A percentile compares a stretch with the other conserved stretches of the same genome.
These are phyloP conservation scores for Colaptes auratus DNA, from an alignment of 2,113 vertebrate genomes.

Conservation along the genomic window DNA sequence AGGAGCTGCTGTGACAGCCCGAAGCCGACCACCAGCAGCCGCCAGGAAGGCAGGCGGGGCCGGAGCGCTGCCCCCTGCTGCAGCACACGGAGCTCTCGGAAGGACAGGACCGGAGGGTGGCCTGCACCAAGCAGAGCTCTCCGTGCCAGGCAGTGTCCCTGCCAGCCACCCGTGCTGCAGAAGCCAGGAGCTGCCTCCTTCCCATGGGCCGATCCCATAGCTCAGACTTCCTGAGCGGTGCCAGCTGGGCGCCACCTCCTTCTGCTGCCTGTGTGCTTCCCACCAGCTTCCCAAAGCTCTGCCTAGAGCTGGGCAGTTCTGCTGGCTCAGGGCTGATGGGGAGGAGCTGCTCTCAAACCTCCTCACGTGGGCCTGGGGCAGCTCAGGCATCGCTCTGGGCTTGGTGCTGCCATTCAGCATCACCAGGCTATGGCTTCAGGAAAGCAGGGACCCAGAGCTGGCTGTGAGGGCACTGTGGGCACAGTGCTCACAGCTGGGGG, in stretches of 20 bases:
- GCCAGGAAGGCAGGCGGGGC: background rate
- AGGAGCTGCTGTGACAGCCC: background rate
- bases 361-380: accelerated
- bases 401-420: background rate
- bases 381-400: background rate
- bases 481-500: too few relatives aligned
- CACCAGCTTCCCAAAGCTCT: background rate
- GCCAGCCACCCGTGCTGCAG: background rate
- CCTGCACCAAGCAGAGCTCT: accelerated
- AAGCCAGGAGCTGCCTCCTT: background rate
- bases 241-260: background rate
- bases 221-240: background rate
- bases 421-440: background rate
- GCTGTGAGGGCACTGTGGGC: background rate
- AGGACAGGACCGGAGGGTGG: accelerated
- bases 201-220: background rate
- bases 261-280: background rate
- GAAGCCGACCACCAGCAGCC: background rate
- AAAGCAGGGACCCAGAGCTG: background rate
- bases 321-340: background rate
- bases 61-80: background rate
- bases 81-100: background rate
- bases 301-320: accelerated
- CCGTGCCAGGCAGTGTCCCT: background rate
- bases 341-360: background rate